phyloP scores from a whole-genome alignment of 2,113 vertebrate species.

The Patagioenas fasciata region DNA sequence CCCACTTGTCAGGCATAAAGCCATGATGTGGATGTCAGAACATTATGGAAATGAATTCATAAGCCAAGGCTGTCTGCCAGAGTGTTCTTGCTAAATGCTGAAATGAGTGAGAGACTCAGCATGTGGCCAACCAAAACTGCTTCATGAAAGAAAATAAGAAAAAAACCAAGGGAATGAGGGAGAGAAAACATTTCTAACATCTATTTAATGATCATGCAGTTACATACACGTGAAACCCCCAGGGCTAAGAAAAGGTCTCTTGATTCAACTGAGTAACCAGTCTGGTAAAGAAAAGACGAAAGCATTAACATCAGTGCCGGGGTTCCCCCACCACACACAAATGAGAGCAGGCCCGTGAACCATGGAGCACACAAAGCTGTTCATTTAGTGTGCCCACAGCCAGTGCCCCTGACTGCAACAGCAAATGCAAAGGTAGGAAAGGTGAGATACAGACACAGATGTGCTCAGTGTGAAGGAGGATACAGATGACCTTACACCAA shows the following conservation, averaged over 20 bases:
- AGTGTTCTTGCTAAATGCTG: constrained; percentile 70
- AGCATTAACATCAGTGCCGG: not conserved
- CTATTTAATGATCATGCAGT: constrained; percentile 33
- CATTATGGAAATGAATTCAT: constrained; percentile 79
- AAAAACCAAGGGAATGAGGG: not conserved
- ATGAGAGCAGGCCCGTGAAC: not conserved
- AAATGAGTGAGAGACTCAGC: constrained; percentile 70
- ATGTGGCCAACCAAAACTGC: constrained; percentile 61
- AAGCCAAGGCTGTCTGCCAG: constrained; percentile 69
- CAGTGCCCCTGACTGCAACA: not conserved
- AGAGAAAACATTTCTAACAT: constrained; percentile 21
- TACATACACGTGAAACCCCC: constrained; percentile 10
- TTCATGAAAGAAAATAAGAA: constrained; percentile 35
- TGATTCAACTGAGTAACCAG: not conserved
- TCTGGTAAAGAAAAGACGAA: not conserved
- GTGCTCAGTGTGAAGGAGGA: not conserved
- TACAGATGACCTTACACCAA: not conserved
- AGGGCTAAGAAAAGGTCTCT: not conserved
- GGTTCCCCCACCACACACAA: not conserved
- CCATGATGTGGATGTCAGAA: constrained; percentile 66
- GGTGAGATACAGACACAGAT: not conserved
- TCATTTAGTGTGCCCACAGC: not conserved
- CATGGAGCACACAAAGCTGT: not conserved
- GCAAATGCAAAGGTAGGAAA: not conserved
- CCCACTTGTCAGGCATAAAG: constrained; percentile 63